These are phyloP conservation scores for Caenorhabditis parvicauda DNA, from an alignment of 2,888 invertebrate species.

Conservation along the genomic window DNA sequence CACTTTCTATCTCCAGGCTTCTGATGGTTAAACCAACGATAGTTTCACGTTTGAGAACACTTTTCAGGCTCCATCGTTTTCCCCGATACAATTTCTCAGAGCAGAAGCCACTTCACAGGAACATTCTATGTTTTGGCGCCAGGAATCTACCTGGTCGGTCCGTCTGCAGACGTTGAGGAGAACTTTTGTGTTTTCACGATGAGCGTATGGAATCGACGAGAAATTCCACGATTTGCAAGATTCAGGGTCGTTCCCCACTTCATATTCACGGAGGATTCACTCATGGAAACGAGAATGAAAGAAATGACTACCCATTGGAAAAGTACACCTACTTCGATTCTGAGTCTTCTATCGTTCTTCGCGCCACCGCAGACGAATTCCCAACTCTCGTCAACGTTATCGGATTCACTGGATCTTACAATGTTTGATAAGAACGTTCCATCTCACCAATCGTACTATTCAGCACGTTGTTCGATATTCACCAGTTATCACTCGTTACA, in stretches of 20 bases:
- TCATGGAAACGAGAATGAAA: constrained; percentile 16
- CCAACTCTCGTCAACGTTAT: constrained; percentile 29
- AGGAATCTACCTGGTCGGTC: constrained; percentile 30
- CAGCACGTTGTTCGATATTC: constrained; percentile 28
- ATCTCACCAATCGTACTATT: not conserved
- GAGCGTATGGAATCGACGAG: constrained; percentile 15
- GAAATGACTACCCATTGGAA: constrained; percentile 31
- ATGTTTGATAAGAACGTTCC: constrained; percentile 8
- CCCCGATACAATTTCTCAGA: constrained; percentile 7
- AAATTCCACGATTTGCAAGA: too few species aligned
- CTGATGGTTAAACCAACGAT: too few species aligned
- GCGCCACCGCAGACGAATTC: constrained; percentile 19
- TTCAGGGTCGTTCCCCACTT: too few species aligned
- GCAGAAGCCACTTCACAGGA: constrained; percentile 2
- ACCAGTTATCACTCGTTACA: constrained; percentile 33
- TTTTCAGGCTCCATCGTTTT: not conserved
- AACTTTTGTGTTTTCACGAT: constrained; percentile 29
- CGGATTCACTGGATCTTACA: constrained; percentile 30
- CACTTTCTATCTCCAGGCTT: constrained; percentile 25
- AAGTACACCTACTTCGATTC: constrained; percentile 25
- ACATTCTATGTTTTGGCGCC: constrained; percentile 15
- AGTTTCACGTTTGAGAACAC: too few species aligned
- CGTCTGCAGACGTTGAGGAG: constrained; percentile 27
- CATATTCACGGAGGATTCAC: constrained; percentile 35
- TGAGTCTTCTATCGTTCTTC: constrained; percentile 19